These are phyloP conservation scores for Drosophila prolongata DNA, from an alignment of 2,888 invertebrate genomes.

Conservation along the genomic window DNA sequence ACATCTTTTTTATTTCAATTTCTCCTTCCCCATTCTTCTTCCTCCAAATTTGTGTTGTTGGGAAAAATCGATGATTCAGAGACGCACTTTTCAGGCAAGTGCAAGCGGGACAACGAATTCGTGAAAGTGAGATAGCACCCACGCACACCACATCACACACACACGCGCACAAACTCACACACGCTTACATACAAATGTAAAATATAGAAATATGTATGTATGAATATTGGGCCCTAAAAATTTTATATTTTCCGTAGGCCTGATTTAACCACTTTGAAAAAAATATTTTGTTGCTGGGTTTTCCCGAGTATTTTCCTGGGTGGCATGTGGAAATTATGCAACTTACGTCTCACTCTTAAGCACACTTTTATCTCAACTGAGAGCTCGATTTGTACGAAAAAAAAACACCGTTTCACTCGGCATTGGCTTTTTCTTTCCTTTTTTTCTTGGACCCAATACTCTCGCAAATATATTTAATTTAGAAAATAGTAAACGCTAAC, in stretches of 20 bases:
- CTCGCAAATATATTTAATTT: background rate
- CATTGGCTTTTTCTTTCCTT: background rate
- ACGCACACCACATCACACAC: conserved; percentile 8
- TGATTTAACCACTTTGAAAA: conserved; percentile 7
- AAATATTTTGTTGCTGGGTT: conserved; percentile 9
- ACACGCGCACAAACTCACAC: conserved; percentile 29
- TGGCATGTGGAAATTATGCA: conserved; percentile 58
- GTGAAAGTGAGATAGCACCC: conserved; percentile 35
- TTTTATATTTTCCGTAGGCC: conserved; percentile 10
- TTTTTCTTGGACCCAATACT: background rate
- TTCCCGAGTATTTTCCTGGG: conserved; percentile 13
- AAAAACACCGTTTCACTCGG: conserved; percentile 30
- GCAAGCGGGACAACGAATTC: conserved; percentile 14
- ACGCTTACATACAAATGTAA: conserved; percentile 10
- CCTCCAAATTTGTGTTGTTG: conserved; percentile 30
- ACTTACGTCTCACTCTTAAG: conserved; percentile 83
- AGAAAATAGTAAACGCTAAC: background rate
- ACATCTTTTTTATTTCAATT: background rate
- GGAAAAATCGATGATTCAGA: conserved; percentile 72
- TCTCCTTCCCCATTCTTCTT: background rate
- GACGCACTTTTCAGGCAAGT: conserved; percentile 51
- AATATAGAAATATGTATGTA: conserved; percentile 10
- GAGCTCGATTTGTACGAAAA: conserved; percentile 22
- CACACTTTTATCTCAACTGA: conserved; percentile 56
- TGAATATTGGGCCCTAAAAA: conserved; percentile 10